Percentiles rank a stretch among this genome's conserved stretches.
Conservation (phyloP, 2,113 vertebrate genomes). For the Anolis carolinensis region DNA sequence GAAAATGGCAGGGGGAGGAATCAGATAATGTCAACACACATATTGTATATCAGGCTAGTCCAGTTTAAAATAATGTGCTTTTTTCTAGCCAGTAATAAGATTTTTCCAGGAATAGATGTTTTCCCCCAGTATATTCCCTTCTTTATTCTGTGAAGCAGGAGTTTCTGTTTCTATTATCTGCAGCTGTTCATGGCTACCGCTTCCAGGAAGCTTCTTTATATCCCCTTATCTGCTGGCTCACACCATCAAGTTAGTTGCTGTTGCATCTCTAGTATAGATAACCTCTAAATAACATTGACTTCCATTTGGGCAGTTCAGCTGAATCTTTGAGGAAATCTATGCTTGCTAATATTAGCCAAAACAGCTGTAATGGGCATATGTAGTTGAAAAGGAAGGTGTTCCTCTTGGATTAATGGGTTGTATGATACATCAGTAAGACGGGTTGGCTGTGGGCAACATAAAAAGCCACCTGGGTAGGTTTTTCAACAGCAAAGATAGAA, state of each 20-base stretch:
- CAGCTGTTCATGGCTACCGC: neutral
- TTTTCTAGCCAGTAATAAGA: slow-evolving; percentile 27
- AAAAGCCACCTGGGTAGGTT: too few relatives aligned
- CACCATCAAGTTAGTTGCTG: neutral
- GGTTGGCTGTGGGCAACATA: too few relatives aligned
- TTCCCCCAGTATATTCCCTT: neutral
- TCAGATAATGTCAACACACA: slow-evolving; percentile 39
- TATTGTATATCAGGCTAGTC: neutral
- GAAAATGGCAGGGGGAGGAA: slow-evolving; percentile 47
- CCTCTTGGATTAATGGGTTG: neutral
- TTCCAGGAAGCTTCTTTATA: slow-evolving; percentile 36
- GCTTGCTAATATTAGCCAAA: slow-evolving; percentile 6
- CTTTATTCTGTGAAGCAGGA: slow-evolving; percentile 18
- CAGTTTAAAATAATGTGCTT: slow-evolving; percentile 32
- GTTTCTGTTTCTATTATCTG: neutral
- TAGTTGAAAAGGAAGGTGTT: neutral
- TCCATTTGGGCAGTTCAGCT: neutral
- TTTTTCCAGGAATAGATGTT: slow-evolving; percentile 24
- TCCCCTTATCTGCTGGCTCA: slow-evolving; percentile 36
- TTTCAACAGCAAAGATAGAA: too few relatives aligned
- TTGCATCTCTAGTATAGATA: neutral
- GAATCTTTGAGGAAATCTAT: slow-evolving; percentile 6
- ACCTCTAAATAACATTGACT: slow-evolving; percentile 23
- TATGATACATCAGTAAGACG: too few relatives aligned
- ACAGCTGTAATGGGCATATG: neutral